Evolutionary conservation across 2,888 invertebrate species (phyloP).

Genomic region (Heliconius ismenius): DNA sequence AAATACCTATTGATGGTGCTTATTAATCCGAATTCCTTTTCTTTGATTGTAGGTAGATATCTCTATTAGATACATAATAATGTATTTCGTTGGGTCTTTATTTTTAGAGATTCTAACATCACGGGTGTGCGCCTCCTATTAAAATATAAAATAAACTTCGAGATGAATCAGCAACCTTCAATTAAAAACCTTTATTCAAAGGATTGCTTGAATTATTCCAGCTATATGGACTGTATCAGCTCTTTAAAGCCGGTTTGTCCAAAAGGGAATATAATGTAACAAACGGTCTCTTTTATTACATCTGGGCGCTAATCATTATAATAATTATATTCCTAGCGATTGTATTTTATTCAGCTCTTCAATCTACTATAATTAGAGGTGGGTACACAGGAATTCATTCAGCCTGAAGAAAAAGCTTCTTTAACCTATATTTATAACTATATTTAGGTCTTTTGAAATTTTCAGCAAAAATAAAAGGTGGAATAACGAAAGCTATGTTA

Average conservation of each 20-base stretch:
- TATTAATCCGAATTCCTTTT: background rate
- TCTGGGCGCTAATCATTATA: slow-evolving; percentile 72
- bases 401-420: background rate
- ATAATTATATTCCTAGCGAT: slow-evolving; percentile 73
- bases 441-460: background rate
- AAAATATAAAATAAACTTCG: background rate
- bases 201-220: slow-evolving; percentile 44
- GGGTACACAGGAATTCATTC: background rate
- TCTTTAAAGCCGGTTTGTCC: slow-evolving; percentile 72
- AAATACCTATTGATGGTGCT: no score
- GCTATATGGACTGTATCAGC: slow-evolving; percentile 72
- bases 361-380: slow-evolving; percentile 75
- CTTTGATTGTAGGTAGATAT: background rate
- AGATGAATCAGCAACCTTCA: background rate
- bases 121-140: background rate
- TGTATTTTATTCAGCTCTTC: slow-evolving; percentile 76
- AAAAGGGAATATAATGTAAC: slow-evolving; percentile 71
- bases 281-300: slow-evolving; percentile 73
- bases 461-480: slow-evolving; percentile 77
- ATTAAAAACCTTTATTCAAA: background rate
- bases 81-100: background rate
- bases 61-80: no score
- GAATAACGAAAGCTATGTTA: slow-evolving; percentile 82
- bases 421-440: no score
- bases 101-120: background rate